These are phyloP conservation scores for Aporophyla nigra DNA, from an alignment of 2,888 invertebrate genomes.

Conservation along the genomic window DNA sequence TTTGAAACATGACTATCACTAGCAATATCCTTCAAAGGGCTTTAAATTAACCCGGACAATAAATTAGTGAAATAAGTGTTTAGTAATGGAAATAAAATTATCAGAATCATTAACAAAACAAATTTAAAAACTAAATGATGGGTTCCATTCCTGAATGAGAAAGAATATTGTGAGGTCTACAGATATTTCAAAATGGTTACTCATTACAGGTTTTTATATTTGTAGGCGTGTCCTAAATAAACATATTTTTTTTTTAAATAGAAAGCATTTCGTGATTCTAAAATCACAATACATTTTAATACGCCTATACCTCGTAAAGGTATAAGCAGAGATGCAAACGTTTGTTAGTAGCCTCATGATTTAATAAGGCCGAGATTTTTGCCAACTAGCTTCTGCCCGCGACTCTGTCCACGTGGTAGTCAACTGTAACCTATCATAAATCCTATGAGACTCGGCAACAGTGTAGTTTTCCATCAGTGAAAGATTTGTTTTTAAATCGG, in stretches of 20 bases:
- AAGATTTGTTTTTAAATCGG: not conserved
- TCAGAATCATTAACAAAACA: not conserved
- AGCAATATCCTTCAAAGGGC: not conserved
- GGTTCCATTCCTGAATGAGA: not conserved
- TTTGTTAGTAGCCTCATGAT: not conserved
- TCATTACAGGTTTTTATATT: too few species aligned
- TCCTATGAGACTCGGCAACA: not conserved
- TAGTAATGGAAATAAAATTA: not conserved
- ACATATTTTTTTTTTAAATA: not conserved
- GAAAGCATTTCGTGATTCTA: not conserved
- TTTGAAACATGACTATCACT: not conserved
- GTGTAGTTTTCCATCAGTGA: not conserved
- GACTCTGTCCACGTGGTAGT: not conserved
- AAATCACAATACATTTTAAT: not conserved
- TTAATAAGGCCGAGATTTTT: not conserved
- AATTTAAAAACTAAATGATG: not conserved
- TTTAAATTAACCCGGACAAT: not conserved
- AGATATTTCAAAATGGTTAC: slow-evolving; percentile 6
- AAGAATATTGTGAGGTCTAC: not conserved
- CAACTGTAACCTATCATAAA: not conserved
- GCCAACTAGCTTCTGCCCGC: too few species aligned
- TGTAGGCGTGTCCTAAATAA: too few species aligned
- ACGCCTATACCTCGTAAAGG: not conserved
- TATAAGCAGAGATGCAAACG: not conserved
- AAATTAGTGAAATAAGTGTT: not conserved